Evolutionary conservation across 2,888 invertebrate genomes (phyloP).

Genomic region (Lobophora halterata): DNA sequence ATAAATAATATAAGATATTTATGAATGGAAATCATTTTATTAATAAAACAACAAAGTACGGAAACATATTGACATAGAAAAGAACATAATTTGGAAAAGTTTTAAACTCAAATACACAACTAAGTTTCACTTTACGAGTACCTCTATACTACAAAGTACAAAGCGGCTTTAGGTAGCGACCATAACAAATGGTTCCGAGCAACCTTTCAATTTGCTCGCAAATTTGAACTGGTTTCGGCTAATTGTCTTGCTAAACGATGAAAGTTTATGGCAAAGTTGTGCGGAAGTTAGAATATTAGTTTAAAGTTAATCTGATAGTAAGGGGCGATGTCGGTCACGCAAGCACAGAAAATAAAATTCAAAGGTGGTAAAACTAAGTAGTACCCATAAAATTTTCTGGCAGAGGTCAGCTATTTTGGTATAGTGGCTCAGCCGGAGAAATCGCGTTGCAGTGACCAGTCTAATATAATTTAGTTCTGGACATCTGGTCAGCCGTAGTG

Average conservation of each 20-base stretch:
- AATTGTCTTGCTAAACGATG: slow-evolving; percentile 61
- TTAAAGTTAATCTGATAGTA: slow-evolving; percentile 52
- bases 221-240: slow-evolving; percentile 37
- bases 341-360: no score
- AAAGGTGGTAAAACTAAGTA: no score
- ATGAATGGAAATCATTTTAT: no score
- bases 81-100: no score
- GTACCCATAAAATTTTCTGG: no score
- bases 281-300: slow-evolving; percentile 53
- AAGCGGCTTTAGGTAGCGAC: slow-evolving; percentile 17
- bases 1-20: no score
- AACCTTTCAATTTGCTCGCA: slow-evolving; percentile 28
- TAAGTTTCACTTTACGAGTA: slow-evolving; percentile 25
- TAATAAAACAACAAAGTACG: no score
- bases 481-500: no score
- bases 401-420: no score
- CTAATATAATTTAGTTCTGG: no score
- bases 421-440: no score
- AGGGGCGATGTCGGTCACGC: slow-evolving; percentile 55
- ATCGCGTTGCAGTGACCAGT: no score
- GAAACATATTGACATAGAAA: background rate
- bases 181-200: slow-evolving; percentile 28
- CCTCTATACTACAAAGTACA: slow-evolving; percentile 17
- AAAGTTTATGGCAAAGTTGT: slow-evolving; percentile 48
- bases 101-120: slow-evolving; percentile 21